phyloP scores from a whole-genome alignment of 2,797 vertebrate genomes.

The Acanthornis magna region DNA sequence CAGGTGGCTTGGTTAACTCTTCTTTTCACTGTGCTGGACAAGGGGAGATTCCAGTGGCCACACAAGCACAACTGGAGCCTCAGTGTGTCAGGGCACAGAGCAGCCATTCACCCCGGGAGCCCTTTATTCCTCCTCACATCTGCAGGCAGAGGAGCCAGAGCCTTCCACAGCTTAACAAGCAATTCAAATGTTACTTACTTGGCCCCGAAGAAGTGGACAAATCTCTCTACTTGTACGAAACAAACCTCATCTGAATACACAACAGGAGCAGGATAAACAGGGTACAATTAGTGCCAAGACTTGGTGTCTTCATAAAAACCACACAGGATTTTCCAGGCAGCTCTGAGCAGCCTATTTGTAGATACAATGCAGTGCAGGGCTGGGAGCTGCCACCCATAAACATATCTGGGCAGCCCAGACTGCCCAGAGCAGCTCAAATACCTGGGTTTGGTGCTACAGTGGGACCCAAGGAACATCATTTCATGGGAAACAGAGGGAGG shows the following conservation, averaged over 20 bases:
- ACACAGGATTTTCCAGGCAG: background rate
- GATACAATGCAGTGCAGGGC: fast-evolving
- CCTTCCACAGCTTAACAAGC: background rate
- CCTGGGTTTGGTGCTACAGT: background rate
- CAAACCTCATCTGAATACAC: background rate
- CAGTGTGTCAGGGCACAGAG: background rate
- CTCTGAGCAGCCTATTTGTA: background rate
- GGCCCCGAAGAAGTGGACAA: background rate
- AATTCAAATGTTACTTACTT: background rate
- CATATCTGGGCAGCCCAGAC: background rate
- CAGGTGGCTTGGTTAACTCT: constrained; percentile 7
- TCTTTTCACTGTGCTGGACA: background rate
- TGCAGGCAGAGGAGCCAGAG: background rate
- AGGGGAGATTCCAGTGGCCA: background rate
- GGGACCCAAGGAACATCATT: background rate
- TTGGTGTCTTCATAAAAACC: background rate
- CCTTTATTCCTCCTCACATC: background rate
- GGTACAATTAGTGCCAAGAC: background rate
- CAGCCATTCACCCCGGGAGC: background rate
- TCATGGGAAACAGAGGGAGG: background rate
- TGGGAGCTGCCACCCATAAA: background rate
- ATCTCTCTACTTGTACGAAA: background rate
- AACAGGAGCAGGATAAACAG: background rate
- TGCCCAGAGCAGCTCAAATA: background rate
- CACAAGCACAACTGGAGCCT: background rate